phyloP scores from a whole-genome alignment of 2,888 invertebrate species.

The Dromius quadrimaculatus region DNA sequence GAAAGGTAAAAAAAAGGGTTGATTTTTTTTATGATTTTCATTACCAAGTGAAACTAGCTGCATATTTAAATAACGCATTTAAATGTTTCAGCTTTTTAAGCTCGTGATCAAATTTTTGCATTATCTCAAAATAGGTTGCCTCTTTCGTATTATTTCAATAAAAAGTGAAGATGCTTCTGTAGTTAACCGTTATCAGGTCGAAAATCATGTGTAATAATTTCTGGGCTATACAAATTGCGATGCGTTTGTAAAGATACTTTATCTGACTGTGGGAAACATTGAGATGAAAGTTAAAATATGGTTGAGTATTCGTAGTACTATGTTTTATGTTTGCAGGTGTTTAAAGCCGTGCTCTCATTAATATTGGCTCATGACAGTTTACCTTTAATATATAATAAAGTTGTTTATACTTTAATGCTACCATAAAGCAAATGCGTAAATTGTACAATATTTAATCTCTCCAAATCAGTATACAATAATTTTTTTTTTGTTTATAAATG shows the following conservation, averaged over 20 bases:
- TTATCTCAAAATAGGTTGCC: no score
- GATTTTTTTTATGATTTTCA: no score
- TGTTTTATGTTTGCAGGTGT: constrained; percentile 24
- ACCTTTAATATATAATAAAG: constrained; percentile 24
- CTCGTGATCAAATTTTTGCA: no score
- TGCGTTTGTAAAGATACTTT: not conserved
- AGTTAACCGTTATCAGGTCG: not conserved
- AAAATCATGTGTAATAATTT: not conserved
- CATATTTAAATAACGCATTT: no score
- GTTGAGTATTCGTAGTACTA: constrained; percentile 1
- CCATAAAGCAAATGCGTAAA: not conserved
- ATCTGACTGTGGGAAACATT: constrained; percentile 12
- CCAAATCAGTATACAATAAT: no score
- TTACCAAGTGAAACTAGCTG: no score
- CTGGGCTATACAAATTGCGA: not conserved
- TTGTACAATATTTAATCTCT: no score
- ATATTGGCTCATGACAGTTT: constrained; percentile 4
- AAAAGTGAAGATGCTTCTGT: not conserved
- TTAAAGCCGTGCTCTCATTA: constrained; percentile 25
- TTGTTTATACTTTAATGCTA: not conserved
- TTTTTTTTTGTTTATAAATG: no score
- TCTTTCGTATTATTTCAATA: no score
- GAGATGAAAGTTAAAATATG: constrained; percentile 20
- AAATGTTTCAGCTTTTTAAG: no score
- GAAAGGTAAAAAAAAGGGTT: no score